Percentiles rank a stretch among this genome's conserved stretches.
Conservation (phyloP, 2,888 invertebrate species). For the Embidobia sp. region DNA sequence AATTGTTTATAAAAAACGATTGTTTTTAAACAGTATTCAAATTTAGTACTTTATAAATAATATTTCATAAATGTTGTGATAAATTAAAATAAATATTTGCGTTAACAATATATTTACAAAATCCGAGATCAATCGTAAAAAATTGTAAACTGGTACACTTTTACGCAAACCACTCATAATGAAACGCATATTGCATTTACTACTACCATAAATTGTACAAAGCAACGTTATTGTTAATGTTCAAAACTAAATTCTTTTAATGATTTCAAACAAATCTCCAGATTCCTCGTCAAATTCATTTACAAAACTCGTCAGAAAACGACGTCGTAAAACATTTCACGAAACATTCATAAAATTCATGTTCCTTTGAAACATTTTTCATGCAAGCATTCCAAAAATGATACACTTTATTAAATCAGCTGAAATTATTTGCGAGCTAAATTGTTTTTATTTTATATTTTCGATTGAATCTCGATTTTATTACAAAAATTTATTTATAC, state of each 20-base stretch:
- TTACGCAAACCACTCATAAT: neutral
- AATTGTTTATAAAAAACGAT: no score
- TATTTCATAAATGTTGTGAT: no score
- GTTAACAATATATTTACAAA: no score
- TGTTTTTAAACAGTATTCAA: no score
- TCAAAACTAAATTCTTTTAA: slow-evolving; percentile 20
- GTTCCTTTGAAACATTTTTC: slow-evolving; percentile 28
- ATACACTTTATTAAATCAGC: neutral
- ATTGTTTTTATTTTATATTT: no score
- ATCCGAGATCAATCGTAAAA: no score
- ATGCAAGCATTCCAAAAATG: slow-evolving; percentile 9
- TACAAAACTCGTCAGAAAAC: slow-evolving; percentile 22
- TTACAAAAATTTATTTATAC: no score
- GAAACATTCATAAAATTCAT: slow-evolving; percentile 25
- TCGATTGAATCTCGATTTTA: no score
- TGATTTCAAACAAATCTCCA: slow-evolving; percentile 15
- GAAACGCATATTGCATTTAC: neutral
- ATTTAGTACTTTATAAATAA: no score
- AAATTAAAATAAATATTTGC: no score
- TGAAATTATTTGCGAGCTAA: no score
- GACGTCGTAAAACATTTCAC: slow-evolving; percentile 15
- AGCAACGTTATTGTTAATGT: neutral
- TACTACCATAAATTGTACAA: neutral
- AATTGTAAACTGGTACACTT: neutral
- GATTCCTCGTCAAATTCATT: slow-evolving; percentile 30